Conservation (phyloP, 2,797 vertebrate species). For the Acanthurus lineatus region DNA sequence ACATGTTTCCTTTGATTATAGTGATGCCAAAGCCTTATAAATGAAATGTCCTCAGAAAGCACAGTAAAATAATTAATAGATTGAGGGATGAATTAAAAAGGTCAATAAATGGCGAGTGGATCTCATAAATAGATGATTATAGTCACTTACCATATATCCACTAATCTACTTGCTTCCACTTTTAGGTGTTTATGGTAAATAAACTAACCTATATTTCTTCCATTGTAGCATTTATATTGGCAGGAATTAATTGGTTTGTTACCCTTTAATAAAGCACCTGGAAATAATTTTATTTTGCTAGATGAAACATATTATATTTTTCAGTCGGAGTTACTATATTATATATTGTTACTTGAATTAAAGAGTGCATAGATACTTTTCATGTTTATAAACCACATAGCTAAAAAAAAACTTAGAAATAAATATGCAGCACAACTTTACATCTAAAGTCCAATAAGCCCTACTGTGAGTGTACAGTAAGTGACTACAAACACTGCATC, state of each 20-base stretch:
- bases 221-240: not conserved
- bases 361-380: not conserved
- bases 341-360: too few species aligned
- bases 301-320: not conserved
- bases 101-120: not conserved
- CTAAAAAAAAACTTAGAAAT: not conserved
- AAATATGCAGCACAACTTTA: not conserved
- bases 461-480: too few species aligned
- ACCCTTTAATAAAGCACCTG: not conserved
- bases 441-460: too few species aligned
- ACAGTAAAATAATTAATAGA: not conserved
- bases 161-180: not conserved
- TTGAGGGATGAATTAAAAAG: conserved; percentile 14
- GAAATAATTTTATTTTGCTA: too few species aligned
- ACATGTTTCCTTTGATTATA: conserved; percentile 21
- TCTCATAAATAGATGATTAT: not conserved
- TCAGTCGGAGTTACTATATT: too few species aligned
- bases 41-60: not conserved
- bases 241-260: not conserved
- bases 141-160: too few species aligned
- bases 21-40: not conserved
- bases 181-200: not conserved
- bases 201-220: not conserved
- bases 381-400: too few species aligned
- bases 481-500: too few species aligned